phyloP scores from a whole-genome alignment of 2,797 vertebrate genomes.

The Toxotes lorentzi region DNA sequence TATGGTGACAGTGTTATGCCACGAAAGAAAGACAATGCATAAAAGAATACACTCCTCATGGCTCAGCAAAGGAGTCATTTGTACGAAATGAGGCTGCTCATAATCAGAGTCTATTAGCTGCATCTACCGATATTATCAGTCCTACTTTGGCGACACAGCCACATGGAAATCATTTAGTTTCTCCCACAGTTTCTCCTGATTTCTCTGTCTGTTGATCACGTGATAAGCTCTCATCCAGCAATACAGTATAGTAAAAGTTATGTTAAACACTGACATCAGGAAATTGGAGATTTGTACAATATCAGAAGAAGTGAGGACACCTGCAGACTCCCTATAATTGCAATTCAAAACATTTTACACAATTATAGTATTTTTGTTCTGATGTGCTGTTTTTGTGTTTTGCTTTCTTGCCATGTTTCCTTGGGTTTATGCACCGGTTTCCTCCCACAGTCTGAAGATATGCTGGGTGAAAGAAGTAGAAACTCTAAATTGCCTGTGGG shows the following conservation, averaged over 20 bases:
- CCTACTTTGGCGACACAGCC: constrained; percentile 33
- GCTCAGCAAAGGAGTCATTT: constrained; percentile 52
- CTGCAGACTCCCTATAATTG: background rate
- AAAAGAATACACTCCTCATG: constrained; percentile 25
- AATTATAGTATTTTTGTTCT: background rate
- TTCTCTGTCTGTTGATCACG: constrained; percentile 30
- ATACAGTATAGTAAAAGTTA: background rate
- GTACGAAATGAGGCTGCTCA: constrained; percentile 62
- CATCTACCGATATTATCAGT: constrained; percentile 62
- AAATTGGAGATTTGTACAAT: constrained; percentile 17
- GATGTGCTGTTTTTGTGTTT: background rate
- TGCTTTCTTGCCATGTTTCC: background rate
- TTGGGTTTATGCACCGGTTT: background rate
- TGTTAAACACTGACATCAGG: background rate
- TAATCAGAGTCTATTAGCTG: constrained; percentile 64
- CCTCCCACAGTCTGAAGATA: constrained; percentile 2
- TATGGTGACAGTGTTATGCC: constrained; percentile 42
- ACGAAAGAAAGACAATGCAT: constrained; percentile 24
- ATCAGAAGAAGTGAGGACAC: background rate
- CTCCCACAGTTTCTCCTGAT: constrained; percentile 22
- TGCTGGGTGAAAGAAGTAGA: constrained; percentile 3
- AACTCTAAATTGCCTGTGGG: constrained; percentile 1
- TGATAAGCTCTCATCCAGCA: constrained; percentile 22
- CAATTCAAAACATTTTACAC: background rate
- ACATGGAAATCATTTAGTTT: constrained; percentile 48